phyloP scores from a whole-genome alignment of 2,888 invertebrate species.

The Graphium colonna region DNA sequence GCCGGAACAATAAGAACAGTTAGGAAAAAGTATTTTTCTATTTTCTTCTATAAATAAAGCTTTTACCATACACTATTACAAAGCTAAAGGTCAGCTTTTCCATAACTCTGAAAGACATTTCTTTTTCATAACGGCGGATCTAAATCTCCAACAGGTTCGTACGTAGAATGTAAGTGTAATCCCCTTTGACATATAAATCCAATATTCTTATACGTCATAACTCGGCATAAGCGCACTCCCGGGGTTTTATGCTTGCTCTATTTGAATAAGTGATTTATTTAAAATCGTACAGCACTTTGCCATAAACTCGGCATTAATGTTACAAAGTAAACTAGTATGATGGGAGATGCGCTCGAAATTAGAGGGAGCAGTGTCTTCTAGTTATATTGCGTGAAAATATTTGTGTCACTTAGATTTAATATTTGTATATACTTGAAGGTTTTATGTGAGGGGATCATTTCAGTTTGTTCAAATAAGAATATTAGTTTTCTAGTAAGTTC shows the following conservation, averaged over 20 bases:
- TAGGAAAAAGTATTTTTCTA: too few species aligned
- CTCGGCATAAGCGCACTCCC: slow-evolving; percentile 5
- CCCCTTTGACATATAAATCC: slow-evolving; percentile 18
- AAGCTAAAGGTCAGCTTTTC: too few species aligned
- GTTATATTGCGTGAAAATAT: too few species aligned
- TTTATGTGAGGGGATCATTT: too few species aligned
- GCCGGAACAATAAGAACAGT: too few species aligned
- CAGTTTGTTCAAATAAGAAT: too few species aligned
- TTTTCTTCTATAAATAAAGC: too few species aligned
- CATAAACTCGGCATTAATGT: slow-evolving; percentile 6
- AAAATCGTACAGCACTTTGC: slow-evolving; percentile 1
- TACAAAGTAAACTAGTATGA: slow-evolving; percentile 1
- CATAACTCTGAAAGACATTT: not conserved
- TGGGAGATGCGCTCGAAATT: not conserved
- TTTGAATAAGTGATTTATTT: slow-evolving; percentile 20
- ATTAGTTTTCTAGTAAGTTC: too few species aligned
- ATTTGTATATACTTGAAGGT: too few species aligned
- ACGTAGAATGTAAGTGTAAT: slow-evolving; percentile 11
- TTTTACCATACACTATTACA: too few species aligned
- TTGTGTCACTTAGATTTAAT: too few species aligned
- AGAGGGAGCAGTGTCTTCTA: not conserved
- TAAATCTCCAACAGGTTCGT: slow-evolving; percentile 9
- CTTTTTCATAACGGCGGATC: not conserved
- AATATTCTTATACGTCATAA: slow-evolving; percentile 16
- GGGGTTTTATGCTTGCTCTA: slow-evolving; percentile 12